Base-by-base conservation (phyloP, 2,113 vertebrate genomes). In the Porphyrio hochstetteri region DNA sequence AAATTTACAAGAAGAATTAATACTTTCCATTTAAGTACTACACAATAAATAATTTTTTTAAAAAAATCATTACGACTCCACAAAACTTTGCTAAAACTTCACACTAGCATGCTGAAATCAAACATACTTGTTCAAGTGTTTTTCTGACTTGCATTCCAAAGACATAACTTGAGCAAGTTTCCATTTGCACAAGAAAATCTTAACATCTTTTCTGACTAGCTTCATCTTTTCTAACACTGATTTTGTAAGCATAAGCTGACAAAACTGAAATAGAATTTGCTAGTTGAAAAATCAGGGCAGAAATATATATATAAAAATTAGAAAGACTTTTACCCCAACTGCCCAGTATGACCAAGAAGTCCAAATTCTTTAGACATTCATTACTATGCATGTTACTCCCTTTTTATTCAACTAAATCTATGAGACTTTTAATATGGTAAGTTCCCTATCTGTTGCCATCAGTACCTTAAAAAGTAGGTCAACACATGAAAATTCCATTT, bases 1-100 rank as follows among this genome's bases (percentile, higher is more conserved):
- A 89, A 53, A 75, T 91, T 97, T 90, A 75, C 64, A 95, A 95
- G 68, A 92, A 88, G 65, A 92, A 88, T 52, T 12, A 24, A 24
- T 52, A 24, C 57, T 82, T 89, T 86, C 69, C 81, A 63, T 90
- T 64, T 86, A 68, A 85, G 60, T 31, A 87, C 33, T 60, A 84
- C 3, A 14, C 15, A 48, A 38, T 9, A 82, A 95, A 42, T 42
- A 40, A 17, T 44, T 44, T 44, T 44, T 44, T 44, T 44, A 74
- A 93, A 93, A 63, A 69, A 93, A 59, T 65, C 14, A 72, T 9
- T 27, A 13, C 21, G 42, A 64, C 23, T 95, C 92, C 77, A 91
- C 20, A 94, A 94, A 96, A 93, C 55, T 78, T 91, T 46, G 44
- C 63, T 85, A 91, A 93, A 97, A 86, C 60, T 77, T 93, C 70